phyloP scores from a whole-genome alignment of 2,888 invertebrate species.

The Serripes groenlandicus region DNA sequence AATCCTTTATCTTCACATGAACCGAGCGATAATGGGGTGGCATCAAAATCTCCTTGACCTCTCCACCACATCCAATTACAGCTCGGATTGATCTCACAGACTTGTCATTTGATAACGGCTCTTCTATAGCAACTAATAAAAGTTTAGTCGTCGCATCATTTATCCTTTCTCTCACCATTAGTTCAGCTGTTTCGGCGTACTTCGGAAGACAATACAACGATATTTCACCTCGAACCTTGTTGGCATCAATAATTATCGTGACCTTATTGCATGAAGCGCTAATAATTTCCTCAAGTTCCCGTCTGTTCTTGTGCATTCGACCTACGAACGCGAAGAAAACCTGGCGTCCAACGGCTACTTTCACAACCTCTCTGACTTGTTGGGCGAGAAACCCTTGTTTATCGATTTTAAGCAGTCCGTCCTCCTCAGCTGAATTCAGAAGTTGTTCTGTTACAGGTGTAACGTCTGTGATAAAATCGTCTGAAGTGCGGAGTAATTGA shows the following conservation, averaged over 20 bases:
- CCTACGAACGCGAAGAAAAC: constrained; percentile 74
- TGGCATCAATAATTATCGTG: constrained; percentile 73
- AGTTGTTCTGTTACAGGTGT: constrained; percentile 75
- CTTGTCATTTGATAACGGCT: constrained; percentile 45
- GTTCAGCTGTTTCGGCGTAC: constrained; percentile 27
- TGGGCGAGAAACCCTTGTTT: constrained; percentile 58
- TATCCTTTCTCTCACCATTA: constrained; percentile 23
- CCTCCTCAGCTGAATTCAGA: constrained; percentile 62
- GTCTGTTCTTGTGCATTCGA: constrained; percentile 67
- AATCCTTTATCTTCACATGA: constrained; percentile 56
- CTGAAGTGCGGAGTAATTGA: constrained; percentile 76
- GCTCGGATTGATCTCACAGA: constrained; percentile 60
- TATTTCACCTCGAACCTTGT: constrained; percentile 69
- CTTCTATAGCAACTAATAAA: constrained; percentile 55
- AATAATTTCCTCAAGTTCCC: constrained; percentile 67
- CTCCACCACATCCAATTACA: constrained; percentile 72
- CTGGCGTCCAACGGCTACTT: constrained; percentile 69
- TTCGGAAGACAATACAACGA: constrained; percentile 64
- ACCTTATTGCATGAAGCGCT: constrained; percentile 40
- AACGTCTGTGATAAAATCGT: constrained; percentile 77
- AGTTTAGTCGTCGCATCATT: constrained; percentile 42
- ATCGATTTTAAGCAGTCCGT: constrained; percentile 61
- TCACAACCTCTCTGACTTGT: constrained; percentile 59
- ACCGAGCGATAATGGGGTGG: constrained; percentile 73
- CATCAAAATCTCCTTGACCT: constrained; percentile 70